These are phyloP conservation scores for Echeneis naucrates DNA, from an alignment of 2,797 vertebrate species.

Conservation along the genomic window DNA sequence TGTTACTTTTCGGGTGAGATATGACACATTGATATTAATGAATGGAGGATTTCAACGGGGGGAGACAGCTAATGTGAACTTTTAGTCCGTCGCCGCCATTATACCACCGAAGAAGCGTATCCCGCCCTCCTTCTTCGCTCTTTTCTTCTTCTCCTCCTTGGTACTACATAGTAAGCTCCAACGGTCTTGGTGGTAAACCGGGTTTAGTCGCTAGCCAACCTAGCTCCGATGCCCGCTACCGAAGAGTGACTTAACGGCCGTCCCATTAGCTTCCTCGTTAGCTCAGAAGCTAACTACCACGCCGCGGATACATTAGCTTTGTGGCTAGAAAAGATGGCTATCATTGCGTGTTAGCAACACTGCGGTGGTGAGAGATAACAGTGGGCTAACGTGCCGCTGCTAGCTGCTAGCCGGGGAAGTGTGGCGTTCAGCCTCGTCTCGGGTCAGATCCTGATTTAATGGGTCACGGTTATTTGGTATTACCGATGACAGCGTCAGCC, in stretches of 20 bases:
- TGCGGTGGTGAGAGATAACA: slow-evolving; percentile 15
- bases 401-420: slow-evolving; percentile 35
- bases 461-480: not conserved
- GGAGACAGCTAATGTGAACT: slow-evolving; percentile 81
- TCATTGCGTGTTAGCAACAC: slow-evolving; percentile 50
- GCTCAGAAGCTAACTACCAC: slow-evolving; percentile 32
- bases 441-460: not conserved
- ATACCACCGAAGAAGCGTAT: slow-evolving; percentile 89
- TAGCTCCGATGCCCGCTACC: not conserved
- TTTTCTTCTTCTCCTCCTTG: slow-evolving; percentile 77
- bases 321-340: slow-evolving; percentile 70
- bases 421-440: not conserved
- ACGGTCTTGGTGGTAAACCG: slow-evolving; percentile 61
- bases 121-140: slow-evolving; percentile 82
- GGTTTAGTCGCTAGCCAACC: slow-evolving; percentile 31
- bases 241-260: not conserved
- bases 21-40: not conserved
- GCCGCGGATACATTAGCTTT: slow-evolving; percentile 52
- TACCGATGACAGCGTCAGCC: not conserved
- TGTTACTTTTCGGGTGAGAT: slow-evolving; percentile 11
- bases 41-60: slow-evolving; percentile 81
- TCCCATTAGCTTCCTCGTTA: slow-evolving; percentile 33
- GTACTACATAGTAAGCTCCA: slow-evolving; percentile 65
- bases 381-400: slow-evolving; percentile 13
- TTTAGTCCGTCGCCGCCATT: slow-evolving; percentile 81